Conservation (phyloP, 2,113 vertebrate species). For the Lophius piscatorius region DNA sequence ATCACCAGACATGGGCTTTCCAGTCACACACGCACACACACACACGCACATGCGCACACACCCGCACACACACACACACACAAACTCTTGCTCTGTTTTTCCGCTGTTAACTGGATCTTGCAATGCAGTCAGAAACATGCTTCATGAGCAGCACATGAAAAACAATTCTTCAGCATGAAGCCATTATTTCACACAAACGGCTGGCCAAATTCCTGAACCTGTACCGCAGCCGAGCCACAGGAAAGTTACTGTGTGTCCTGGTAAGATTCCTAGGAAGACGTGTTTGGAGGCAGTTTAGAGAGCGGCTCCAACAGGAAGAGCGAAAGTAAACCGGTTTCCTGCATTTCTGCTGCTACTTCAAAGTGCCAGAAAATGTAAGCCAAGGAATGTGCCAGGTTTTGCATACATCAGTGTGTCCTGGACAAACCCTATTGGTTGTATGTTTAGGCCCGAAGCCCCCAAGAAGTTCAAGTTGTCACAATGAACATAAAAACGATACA, state of each 20-base stretch:
- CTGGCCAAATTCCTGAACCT: constrained; percentile 20
- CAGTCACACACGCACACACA: constrained; percentile 57
- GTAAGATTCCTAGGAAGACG: constrained; percentile 45
- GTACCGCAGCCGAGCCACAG: constrained; percentile 18
- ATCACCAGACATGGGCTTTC: constrained; percentile 69
- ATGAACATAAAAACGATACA: neutral
- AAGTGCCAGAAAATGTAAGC: constrained; percentile 36
- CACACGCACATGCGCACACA: constrained; percentile 33
- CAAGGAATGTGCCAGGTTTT: constrained; percentile 48
- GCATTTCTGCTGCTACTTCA: constrained; percentile 57
- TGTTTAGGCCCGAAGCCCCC: neutral
- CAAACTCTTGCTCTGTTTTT: constrained; percentile 29
- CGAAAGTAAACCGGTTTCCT: constrained; percentile 68
- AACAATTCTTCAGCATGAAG: neutral
- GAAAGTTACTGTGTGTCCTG: constrained; percentile 30
- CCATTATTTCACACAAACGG: constrained; percentile 21
- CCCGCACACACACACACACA: constrained; percentile 13
- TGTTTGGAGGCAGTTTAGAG: constrained; percentile 32
- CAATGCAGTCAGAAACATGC: constrained; percentile 31
- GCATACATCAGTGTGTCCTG: constrained; percentile 34
- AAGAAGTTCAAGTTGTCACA: neutral
- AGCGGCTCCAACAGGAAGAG: constrained; percentile 60
- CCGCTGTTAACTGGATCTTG: constrained; percentile 37
- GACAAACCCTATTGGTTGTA: constrained; percentile 26
- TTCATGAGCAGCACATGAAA: constrained; percentile 11